Percentiles rank a stretch among this genome's conserved stretches.
Evolutionary conservation across 2,113 vertebrate genomes (phyloP).

Genomic region (Saimiri boliviensis): DNA sequence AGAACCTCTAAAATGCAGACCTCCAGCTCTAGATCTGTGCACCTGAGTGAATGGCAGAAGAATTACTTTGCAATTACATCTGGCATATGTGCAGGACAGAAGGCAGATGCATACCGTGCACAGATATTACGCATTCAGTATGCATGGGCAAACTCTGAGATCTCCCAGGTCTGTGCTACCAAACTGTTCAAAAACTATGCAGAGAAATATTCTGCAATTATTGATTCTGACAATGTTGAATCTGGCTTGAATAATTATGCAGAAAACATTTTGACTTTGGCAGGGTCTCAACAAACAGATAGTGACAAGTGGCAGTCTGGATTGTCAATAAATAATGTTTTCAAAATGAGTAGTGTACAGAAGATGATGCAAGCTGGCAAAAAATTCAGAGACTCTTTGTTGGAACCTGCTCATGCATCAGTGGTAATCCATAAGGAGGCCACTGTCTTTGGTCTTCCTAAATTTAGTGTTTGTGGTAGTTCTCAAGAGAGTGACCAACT

Average conservation of each 20-base stretch:
- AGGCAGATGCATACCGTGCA: conserved; percentile 93
- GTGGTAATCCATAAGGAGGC: conserved; percentile 81
- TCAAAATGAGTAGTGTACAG: conserved; percentile 88
- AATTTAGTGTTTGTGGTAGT: conserved; percentile 32
- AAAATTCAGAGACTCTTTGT: conserved; percentile 69
- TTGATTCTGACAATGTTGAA: conserved; percentile 92
- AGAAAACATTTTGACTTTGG: conserved; percentile 90
- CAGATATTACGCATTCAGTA: conserved; percentile 94
- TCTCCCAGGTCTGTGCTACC: conserved; percentile 89
- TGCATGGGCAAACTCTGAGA: conserved; percentile 92
- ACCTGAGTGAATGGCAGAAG: conserved; percentile 95
- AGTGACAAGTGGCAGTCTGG: conserved; percentile 95
- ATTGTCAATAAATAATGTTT: conserved; percentile 87
- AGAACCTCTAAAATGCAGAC: conserved; percentile 74
- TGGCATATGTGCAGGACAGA: conserved; percentile 89
- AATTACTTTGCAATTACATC: conserved; percentile 93
- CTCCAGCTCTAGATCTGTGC: conserved; percentile 81
- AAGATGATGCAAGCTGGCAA: conserved; percentile 85
- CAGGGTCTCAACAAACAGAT: conserved; percentile 90
- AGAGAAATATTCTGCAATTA: conserved; percentile 90
- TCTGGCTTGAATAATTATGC: conserved; percentile 96
- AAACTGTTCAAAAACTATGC: conserved; percentile 91
- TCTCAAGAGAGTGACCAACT: background rate
- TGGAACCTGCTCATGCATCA: conserved; percentile 81
- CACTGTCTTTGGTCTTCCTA: conserved; percentile 44